Conservation (phyloP, 2,888 invertebrate genomes). For the Myathropa florea region DNA sequence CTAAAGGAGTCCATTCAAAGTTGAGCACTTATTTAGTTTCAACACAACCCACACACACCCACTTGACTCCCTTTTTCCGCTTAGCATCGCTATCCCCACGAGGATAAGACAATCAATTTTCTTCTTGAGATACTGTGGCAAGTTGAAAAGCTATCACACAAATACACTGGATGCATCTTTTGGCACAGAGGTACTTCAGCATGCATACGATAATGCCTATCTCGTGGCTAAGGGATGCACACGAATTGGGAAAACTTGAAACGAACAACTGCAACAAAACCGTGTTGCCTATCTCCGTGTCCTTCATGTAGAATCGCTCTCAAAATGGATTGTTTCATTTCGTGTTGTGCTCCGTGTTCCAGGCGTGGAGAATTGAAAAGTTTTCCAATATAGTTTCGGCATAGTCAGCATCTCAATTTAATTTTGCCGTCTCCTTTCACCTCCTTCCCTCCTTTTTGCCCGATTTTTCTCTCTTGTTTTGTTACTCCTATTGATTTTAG, state of each 20-base stretch:
- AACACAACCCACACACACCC: background rate
- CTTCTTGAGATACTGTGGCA: background rate
- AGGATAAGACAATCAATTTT: background rate
- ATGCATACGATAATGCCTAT: background rate
- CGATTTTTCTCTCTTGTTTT: background rate
- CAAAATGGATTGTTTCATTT: background rate
- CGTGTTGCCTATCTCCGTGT: background rate
- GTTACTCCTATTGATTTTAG: slow-evolving; percentile 55
- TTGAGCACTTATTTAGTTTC: slow-evolving; percentile 33
- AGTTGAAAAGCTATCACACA: background rate
- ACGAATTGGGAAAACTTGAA: slow-evolving; percentile 13
- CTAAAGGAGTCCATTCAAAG: slow-evolving; percentile 8
- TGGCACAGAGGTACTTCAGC: background rate
- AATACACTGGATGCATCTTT: background rate
- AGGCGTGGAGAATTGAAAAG: slow-evolving; percentile 58
- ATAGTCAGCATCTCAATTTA: slow-evolving; percentile 55
- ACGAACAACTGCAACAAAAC: background rate
- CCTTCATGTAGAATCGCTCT: background rate
- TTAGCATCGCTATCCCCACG: background rate
- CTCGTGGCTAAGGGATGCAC: background rate
- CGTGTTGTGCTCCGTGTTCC: background rate
- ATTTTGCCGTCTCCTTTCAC: slow-evolving; percentile 29
- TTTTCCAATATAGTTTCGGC: slow-evolving; percentile 65
- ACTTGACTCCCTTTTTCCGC: background rate
- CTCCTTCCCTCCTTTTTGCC: background rate